phyloP scores from a whole-genome alignment of 1,140 invertebrate species.

The Phocides pigmalion region DNA sequence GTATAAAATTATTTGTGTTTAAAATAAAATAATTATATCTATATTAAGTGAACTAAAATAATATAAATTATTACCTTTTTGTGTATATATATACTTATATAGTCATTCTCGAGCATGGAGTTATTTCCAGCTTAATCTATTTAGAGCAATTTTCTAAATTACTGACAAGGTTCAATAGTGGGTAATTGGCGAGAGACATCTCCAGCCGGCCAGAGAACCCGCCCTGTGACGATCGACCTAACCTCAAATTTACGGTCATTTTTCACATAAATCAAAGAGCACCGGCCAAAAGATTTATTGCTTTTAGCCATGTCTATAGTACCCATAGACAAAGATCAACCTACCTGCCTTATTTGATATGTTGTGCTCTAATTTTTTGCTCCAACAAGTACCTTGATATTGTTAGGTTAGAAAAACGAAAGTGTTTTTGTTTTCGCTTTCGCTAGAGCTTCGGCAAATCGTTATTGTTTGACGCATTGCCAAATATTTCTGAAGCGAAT shows the following conservation, averaged over 20 bases:
- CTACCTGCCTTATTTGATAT: constrained; percentile 60
- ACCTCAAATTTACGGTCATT: constrained; percentile 82
- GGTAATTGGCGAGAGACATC: constrained; percentile 64
- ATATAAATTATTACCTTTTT: too few species aligned
- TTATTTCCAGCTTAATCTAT: constrained; percentile 10
- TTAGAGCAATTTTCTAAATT: constrained; percentile 49
- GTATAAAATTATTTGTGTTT: too few species aligned
- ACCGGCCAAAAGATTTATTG: constrained; percentile 77
- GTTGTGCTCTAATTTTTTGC: constrained; percentile 51
- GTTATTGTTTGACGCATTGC: constrained; percentile 22
- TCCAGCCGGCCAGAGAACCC: constrained; percentile 48
- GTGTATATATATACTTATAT: too few species aligned
- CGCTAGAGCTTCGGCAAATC: constrained; percentile 1
- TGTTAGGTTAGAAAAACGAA: constrained; percentile 50
- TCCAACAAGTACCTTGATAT: constrained; percentile 33
- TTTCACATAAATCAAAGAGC: constrained; percentile 82
- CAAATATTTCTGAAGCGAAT: constrained; percentile 4
- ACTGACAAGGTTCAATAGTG: constrained; percentile 47
- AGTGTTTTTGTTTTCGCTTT: constrained; percentile 48
- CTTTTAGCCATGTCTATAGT: constrained; percentile 52
- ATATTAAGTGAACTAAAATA: too few species aligned
- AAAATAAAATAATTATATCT: too few species aligned
- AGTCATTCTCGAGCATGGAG: not conserved
- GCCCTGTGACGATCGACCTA: constrained; percentile 60
- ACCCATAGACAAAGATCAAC: constrained; percentile 61